A percentile compares a stretch with the other conserved stretches of the same genome.
These are phyloP conservation scores for Hippolais icterina DNA, from an alignment of 2,113 vertebrate species.

Conservation along the genomic window DNA sequence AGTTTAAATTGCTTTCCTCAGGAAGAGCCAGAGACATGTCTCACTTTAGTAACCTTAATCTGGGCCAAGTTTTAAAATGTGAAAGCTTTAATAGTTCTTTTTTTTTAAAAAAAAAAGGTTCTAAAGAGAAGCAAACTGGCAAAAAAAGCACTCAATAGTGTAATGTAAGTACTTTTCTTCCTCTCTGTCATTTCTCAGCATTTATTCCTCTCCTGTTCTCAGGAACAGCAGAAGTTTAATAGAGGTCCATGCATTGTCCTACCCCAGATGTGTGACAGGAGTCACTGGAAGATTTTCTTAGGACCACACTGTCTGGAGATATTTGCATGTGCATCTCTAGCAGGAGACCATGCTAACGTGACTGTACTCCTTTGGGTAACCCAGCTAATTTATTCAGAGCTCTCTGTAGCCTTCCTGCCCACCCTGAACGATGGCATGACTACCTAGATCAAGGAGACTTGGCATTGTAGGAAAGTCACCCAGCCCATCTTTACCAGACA, in stretches of 20 bases:
- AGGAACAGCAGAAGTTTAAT: not conserved
- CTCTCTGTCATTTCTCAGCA: not conserved
- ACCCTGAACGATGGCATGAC: not conserved
- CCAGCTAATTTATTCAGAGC: not conserved
- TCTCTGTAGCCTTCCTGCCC: not conserved
- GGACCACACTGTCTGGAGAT: not conserved
- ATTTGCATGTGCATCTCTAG: not conserved
- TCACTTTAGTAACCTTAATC: not conserved
- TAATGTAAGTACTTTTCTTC: not conserved
- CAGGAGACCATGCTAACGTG: not conserved
- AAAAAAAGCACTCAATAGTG: not conserved
- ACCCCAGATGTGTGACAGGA: not conserved
- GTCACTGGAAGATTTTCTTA: not conserved
- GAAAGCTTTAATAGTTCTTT: not conserved
- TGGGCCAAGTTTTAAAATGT: not conserved
- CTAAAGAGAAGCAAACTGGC: not conserved
- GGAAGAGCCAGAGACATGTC: not conserved
- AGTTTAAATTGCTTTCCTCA: not conserved
- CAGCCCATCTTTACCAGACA: fast-evolving
- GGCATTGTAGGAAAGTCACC: not conserved
- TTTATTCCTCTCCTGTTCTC: not conserved
- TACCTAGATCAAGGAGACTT: not conserved
- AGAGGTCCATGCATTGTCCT: not conserved
- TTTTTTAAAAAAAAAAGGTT: not conserved
- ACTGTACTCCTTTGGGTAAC: not conserved